Evolutionary conservation across 2,797 vertebrate species (phyloP), one percentile per base, ranked within the genome.

Genomic region (Eulemur albifrons): DNA sequence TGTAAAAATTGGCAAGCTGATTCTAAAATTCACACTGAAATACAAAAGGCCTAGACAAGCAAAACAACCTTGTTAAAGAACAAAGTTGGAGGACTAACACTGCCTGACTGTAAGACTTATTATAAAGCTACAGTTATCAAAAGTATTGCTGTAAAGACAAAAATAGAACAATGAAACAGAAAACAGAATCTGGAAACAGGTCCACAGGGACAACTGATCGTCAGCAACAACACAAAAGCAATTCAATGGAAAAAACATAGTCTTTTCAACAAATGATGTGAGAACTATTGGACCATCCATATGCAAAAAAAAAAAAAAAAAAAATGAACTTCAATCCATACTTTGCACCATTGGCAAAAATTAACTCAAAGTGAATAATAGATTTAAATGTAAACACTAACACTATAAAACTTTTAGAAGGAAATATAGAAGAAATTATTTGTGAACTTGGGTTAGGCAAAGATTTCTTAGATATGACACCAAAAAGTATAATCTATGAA

Each of bases 11-110:
- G 43, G 77, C 54, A 93, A 77, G 35, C 40, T 70, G 38, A 75
- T 88, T 93, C 86, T 90, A 90, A 88, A 88, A 84, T 90, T 67
- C 8, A 65, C 86, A 70, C 18, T 82, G 75, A 96, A 92, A 77
- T 76, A 80, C 17, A 54, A 87, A 80, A 80, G 45, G 88, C 23
- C 54, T 93, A 93, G n/a, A 92, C 69, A n/a, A 76, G 48, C 63
- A 65, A 40, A 65, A 89, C 27, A 67, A 79, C n/a, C 65, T 88
- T 77, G 48, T 77, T 82, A 77, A 80, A 77, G 32, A 94, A 54
- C 21, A 63, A 95, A 77, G 40, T 61, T 67, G 35, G 20, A 81
- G 32, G 11, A 83, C 80, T 70, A 96, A 93, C 27, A 65, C 25
- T 45, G n/a, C 32, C 32, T 93, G 75, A 72, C 85, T 73, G 61